phyloP scores from a whole-genome alignment of 2,888 invertebrate genomes.

The Tachina fera region DNA sequence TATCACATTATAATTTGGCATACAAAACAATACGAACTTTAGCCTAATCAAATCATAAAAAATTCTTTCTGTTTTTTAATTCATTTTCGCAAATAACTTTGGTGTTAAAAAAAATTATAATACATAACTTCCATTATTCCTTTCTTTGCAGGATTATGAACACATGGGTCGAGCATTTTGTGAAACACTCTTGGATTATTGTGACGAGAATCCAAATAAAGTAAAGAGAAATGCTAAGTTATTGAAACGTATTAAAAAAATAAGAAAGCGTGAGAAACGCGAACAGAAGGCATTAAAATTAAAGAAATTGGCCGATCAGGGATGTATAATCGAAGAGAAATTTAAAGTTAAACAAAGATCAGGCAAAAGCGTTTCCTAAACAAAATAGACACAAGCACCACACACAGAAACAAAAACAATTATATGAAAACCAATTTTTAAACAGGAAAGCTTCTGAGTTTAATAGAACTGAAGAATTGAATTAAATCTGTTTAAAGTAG shows the following conservation, averaged over 20 bases:
- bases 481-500: slow-evolving; percentile 1
- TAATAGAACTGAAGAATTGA: too few species aligned
- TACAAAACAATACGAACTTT: too few species aligned
- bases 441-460: not conserved
- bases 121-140: not conserved
- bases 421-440: not conserved
- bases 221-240: slow-evolving; percentile 84
- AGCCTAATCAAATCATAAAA: too few species aligned
- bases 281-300: slow-evolving; percentile 82
- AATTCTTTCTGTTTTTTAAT: not conserved
- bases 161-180: slow-evolving; percentile 95
- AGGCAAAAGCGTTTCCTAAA: slow-evolving; percentile 81
- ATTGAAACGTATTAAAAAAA: slow-evolving; percentile 82
- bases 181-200: slow-evolving; percentile 95
- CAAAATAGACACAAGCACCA: slow-evolving; percentile 1
- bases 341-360: slow-evolving; percentile 79
- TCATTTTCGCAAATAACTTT: not conserved
- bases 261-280: slow-evolving; percentile 82
- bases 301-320: slow-evolving; percentile 83
- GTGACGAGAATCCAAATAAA: slow-evolving; percentile 93
- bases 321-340: slow-evolving; percentile 82
- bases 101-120: not conserved
- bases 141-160: slow-evolving; percentile 86
- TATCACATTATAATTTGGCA: too few species aligned
- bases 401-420: not conserved